Percentiles rank a stretch among this genome's conserved stretches.
These are phyloP conservation scores for Alcis repandata DNA, from an alignment of 2,888 invertebrate genomes.

Conservation along the genomic window DNA sequence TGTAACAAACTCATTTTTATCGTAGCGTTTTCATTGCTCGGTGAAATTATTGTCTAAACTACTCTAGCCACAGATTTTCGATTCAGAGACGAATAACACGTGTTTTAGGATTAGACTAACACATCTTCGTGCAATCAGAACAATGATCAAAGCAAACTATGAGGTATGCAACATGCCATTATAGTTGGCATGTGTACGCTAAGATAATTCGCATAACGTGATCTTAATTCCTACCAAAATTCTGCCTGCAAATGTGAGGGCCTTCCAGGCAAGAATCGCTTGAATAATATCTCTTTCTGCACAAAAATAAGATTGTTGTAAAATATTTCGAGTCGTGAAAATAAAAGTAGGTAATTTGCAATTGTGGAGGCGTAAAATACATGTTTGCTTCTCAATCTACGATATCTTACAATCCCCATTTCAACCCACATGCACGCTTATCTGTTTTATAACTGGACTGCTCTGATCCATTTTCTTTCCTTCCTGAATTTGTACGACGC, in stretches of 20 bases:
- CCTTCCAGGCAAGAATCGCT: background rate
- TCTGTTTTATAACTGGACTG: constrained; percentile 5
- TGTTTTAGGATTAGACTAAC: background rate
- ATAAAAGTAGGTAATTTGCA: constrained; percentile 8
- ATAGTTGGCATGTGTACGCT: too few relatives aligned
- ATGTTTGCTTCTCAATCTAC: background rate
- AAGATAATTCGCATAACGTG: too few relatives aligned
- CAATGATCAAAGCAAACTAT: background rate
- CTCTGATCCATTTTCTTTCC: constrained; percentile 3
- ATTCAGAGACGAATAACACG: background rate
- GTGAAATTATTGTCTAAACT: background rate
- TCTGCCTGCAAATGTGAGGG: too few relatives aligned
- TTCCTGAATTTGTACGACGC: constrained; percentile 10
- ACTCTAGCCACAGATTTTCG: constrained; percentile 1
- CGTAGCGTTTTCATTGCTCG: background rate
- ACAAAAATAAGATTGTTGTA: background rate
- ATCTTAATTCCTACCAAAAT: too few relatives aligned
- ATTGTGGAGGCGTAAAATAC: constrained; percentile 16
- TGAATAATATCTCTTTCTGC: background rate
- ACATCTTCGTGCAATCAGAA: background rate
- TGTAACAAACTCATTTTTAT: too few relatives aligned
- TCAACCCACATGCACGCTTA: constrained; percentile 4
- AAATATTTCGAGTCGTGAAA: background rate
- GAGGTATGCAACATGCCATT: background rate
- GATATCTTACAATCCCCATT: constrained; percentile 6